Evolutionary conservation across 64 coral and sea anemone genomes (phyloP).

Genomic region (Montipora foliosa): DNA sequence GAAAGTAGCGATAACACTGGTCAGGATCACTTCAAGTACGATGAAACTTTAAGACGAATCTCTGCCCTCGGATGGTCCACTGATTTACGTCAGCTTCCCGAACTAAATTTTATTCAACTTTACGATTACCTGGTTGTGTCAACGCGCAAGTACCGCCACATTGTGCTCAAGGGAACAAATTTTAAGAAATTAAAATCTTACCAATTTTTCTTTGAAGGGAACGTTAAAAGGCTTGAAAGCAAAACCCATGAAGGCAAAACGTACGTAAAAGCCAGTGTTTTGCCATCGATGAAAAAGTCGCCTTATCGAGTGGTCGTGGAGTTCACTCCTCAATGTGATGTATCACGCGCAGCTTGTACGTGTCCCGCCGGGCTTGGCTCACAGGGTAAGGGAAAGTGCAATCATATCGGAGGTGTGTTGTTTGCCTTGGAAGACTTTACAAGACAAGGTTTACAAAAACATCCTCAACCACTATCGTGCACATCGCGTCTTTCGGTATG

Average conservation of each 20-base stretch:
- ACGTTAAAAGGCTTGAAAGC: conserved; percentile 10
- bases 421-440: too few species aligned
- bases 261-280: conserved; percentile 18
- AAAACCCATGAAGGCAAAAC: neutral
- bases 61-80: too few species aligned
- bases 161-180: conserved; percentile 14
- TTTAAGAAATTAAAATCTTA: conserved; percentile 25
- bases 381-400: too few species aligned
- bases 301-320: too few species aligned
- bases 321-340: too few species aligned
- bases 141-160: conserved; percentile 8
- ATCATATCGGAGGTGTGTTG: too few species aligned
- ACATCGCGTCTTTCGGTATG: conserved; percentile 48
- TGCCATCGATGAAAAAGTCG: conserved; percentile 27
- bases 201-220: conserved; percentile 19
- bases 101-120: too few species aligned
- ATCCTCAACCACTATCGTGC: neutral
- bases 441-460: too few species aligned
- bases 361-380: too few species aligned
- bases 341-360: too few species aligned
- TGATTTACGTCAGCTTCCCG: too few species aligned
- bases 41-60: too few species aligned
- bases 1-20: conserved; percentile 2
- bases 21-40: neutral
- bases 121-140: neutral